Evolutionary conservation across 2,888 invertebrate species (phyloP).

Genomic region (Drosophila suboccidentalis): DNA sequence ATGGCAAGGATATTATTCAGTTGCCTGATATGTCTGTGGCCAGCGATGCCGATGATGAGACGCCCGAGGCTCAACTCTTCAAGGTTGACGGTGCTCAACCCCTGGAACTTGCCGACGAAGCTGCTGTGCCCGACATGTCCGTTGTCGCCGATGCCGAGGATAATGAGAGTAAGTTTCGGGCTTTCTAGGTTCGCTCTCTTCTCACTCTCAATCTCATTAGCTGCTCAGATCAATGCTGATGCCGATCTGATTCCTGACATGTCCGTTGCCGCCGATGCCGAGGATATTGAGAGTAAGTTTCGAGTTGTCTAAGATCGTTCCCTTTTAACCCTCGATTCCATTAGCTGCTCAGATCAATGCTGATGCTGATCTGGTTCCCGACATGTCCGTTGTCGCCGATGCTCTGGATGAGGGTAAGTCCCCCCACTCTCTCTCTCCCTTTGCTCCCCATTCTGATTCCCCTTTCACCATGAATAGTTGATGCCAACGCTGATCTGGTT

Average conservation of each 20-base stretch:
- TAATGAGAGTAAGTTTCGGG: constrained; percentile 21
- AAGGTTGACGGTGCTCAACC: constrained; percentile 14
- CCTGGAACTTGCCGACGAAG: background rate
- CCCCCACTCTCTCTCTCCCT: no score
- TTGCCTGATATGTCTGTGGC: constrained; percentile 53
- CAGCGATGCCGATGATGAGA: constrained; percentile 35
- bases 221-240: constrained; percentile 14
- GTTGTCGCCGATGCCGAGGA: constrained; percentile 53
- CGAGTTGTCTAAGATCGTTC: background rate
- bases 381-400: constrained; percentile 54
- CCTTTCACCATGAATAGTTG: constrained; percentile 2
- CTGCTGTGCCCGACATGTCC: constrained; percentile 58
- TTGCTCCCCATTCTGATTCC: no score
- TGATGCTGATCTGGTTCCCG: constrained; percentile 40
- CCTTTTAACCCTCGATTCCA: background rate
- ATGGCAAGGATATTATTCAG: constrained; percentile 13
- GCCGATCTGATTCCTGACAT: constrained; percentile 45
- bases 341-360: constrained; percentile 7
- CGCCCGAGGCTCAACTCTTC: constrained; percentile 32
- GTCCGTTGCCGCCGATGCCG: constrained; percentile 54
- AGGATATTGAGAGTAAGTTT: constrained; percentile 32
- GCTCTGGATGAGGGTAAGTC: constrained; percentile 38
- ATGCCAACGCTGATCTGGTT: constrained; percentile 24
- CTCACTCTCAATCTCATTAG: background rate
- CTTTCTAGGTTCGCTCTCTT: background rate